phyloP scores from a whole-genome alignment of 2,113 vertebrate genomes.

The Podarcis raffonei region DNA sequence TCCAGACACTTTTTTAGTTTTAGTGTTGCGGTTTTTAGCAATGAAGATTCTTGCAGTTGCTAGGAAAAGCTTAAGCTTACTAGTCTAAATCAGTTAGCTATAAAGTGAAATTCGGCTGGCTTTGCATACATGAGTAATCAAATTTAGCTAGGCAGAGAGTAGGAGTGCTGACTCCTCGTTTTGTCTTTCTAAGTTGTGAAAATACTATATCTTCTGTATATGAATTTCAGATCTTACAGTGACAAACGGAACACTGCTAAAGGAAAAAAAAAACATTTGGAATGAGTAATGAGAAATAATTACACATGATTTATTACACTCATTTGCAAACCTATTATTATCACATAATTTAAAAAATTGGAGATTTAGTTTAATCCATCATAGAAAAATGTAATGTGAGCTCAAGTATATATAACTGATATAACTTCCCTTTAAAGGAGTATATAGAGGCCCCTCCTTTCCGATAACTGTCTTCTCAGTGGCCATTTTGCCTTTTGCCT shows the following conservation, averaged over 20 bases:
- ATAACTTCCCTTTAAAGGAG: background rate
- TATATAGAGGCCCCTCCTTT: background rate
- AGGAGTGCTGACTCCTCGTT: constrained; percentile 55
- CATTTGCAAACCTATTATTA: constrained; percentile 25
- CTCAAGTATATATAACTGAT: background rate
- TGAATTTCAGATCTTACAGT: constrained; percentile 48
- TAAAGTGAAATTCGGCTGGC: constrained; percentile 31
- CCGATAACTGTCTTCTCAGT: background rate
- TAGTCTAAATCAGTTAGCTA: constrained; percentile 42
- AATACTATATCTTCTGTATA: constrained; percentile 34
- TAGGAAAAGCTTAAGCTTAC: constrained; percentile 44
- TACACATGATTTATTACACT: constrained; percentile 35
- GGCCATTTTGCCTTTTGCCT: background rate
- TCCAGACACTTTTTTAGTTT: no score
- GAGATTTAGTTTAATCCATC: accelerated
- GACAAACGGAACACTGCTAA: constrained; percentile 27
- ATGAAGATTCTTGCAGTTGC: constrained; percentile 16
- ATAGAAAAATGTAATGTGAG: constrained; percentile 12
- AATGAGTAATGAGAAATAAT: constrained; percentile 54
- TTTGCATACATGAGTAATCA: constrained; percentile 46
- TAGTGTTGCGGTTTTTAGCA: no score
- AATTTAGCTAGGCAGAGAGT: constrained; percentile 30
- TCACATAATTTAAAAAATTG: constrained; percentile 32
- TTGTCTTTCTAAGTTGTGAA: constrained; percentile 51
- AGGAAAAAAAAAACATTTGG: background rate